A percentile compares a stretch with the other conserved stretches of the same genome.
These are phyloP conservation scores for Druon quercuslanigerum DNA, from an alignment of 1,140 invertebrate species.

Conservation along the genomic window DNA sequence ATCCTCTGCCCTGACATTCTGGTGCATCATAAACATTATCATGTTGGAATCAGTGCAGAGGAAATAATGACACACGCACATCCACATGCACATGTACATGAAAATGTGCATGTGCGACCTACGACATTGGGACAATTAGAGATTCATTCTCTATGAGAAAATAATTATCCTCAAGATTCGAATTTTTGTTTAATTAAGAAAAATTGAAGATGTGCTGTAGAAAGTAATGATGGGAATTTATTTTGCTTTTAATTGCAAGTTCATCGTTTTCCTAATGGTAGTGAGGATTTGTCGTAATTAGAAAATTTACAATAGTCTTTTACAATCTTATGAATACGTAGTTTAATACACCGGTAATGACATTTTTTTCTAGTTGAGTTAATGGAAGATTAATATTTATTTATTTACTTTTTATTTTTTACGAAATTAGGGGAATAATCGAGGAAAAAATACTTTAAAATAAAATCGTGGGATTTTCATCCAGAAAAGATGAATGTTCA, in stretches of 20 bases:
- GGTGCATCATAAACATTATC: conserved; percentile 35
- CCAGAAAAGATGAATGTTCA: too few species aligned
- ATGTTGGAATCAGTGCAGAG: conserved; percentile 11
- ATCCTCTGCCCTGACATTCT: conserved; percentile 41
- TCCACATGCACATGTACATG: background rate
- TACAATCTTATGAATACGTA: too few species aligned
- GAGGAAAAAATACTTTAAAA: too few species aligned
- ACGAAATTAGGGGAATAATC: too few species aligned
- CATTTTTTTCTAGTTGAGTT: too few species aligned
- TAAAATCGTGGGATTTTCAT: too few species aligned
- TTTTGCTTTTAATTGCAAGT: conserved; percentile 1
- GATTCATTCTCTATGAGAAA: background rate
- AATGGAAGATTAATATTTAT: too few species aligned
- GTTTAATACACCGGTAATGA: too few species aligned
- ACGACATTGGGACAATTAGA: background rate
- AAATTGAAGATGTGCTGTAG: background rate
- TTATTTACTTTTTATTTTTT: too few species aligned
- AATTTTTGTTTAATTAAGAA: background rate
- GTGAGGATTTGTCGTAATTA: too few species aligned
- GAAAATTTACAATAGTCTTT: too few species aligned
- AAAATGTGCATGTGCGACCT: background rate
- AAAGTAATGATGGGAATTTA: background rate
- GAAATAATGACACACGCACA: background rate
- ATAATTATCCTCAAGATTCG: conserved; percentile 4
- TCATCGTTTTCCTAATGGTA: background rate